These are phyloP conservation scores for Synaphobranchus kaupii DNA, from an alignment of 2,797 vertebrate genomes.

Conservation along the genomic window DNA sequence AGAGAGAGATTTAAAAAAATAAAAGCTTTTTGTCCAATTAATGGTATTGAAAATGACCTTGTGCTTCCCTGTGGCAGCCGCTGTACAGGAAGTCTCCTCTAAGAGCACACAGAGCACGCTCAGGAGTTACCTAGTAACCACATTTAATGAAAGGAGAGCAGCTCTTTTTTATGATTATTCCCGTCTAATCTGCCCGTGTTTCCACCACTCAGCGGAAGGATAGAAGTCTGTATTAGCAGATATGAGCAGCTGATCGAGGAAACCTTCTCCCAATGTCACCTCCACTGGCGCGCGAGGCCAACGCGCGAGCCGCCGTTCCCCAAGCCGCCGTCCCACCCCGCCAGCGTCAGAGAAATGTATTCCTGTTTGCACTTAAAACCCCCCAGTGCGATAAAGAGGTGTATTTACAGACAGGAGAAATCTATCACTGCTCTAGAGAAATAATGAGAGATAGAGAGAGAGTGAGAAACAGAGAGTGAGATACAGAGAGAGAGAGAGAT, in stretches of 20 bases:
- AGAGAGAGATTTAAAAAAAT: neutral
- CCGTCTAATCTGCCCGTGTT: neutral
- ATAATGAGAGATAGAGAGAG: neutral
- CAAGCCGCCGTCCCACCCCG: neutral
- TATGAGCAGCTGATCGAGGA: neutral
- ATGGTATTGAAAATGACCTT: neutral
- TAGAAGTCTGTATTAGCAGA: neutral
- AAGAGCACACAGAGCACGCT: neutral
- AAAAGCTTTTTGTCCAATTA: neutral
- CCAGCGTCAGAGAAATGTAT: neutral
- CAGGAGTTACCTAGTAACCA: neutral
- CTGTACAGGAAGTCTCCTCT: neutral
- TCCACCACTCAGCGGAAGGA: neutral
- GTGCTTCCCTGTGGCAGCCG: neutral
- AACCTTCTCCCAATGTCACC: conserved; percentile 2
- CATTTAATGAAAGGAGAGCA: neutral
- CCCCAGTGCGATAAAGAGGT: neutral
- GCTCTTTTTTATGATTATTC: neutral
- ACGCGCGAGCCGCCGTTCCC: neutral
- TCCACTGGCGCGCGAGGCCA: neutral
- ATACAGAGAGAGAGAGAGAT: no score
- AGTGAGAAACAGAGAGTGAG: no score
- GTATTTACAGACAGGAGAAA: neutral
- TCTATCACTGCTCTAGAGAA: neutral
- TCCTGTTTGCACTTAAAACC: neutral